Conservation (phyloP, 2,888 invertebrate species). For the Cactoblastis cactorum region DNA sequence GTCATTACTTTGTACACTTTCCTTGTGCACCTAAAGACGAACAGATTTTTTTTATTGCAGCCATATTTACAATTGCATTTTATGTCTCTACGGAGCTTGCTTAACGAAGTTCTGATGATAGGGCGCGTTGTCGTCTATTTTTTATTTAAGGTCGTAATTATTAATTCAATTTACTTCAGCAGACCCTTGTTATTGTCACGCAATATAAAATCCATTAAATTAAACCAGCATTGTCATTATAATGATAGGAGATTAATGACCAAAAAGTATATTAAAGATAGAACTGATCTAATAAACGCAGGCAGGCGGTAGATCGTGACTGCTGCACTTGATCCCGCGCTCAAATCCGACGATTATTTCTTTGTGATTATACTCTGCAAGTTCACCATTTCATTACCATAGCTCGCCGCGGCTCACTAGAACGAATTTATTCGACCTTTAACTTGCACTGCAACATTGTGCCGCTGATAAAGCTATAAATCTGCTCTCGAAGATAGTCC, state of each 20-base stretch:
- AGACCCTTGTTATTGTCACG: conserved; percentile 15
- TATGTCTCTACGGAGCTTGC: conserved; percentile 24
- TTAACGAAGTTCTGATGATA: conserved; percentile 35
- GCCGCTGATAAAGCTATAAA: conserved; percentile 14
- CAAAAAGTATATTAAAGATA: conserved; percentile 35
- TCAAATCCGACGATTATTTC: conserved; percentile 39
- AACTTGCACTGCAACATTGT: background rate
- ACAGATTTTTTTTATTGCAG: conserved; percentile 45
- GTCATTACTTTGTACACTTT: conserved; percentile 72
- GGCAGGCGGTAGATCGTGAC: conserved; percentile 26
- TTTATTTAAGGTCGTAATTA: conserved; percentile 23
- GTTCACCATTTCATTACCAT: conserved; percentile 41
- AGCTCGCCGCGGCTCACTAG: conserved; percentile 19
- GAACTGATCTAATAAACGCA: conserved; percentile 40
- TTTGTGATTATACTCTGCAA: conserved; percentile 38
- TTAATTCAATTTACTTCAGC: conserved; percentile 15
- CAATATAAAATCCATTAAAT: conserved; percentile 16
- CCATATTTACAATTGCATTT: conserved; percentile 50
- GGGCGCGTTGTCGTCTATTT: conserved; percentile 19
- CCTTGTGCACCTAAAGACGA: conserved; percentile 57
- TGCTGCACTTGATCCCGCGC: conserved; percentile 31
- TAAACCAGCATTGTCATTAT: conserved; percentile 37
- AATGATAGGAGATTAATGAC: conserved; percentile 25
- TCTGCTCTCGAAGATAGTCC: background rate
- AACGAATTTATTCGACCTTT: conserved; percentile 17